Percentiles rank a stretch among this genome's conserved stretches.
Conservation (phyloP, 1,140 invertebrate genomes). For the Andricus grossulariae region DNA sequence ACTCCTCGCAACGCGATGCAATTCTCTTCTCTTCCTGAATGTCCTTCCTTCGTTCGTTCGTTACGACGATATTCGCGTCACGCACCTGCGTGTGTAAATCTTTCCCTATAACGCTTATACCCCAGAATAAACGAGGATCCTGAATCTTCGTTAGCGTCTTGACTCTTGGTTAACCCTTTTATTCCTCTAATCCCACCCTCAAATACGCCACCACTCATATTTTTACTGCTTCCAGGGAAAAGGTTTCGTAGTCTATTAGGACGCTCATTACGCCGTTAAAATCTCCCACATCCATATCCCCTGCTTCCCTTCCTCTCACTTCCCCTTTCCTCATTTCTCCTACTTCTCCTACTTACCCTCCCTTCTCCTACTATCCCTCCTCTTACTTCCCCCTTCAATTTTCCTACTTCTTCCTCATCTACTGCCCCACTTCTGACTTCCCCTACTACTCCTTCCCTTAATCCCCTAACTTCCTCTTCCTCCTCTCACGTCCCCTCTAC, state of each 20-base stretch:
- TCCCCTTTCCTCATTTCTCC: too few species aligned
- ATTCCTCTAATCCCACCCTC: background rate
- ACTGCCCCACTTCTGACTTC: too few species aligned
- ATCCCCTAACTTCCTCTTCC: too few species aligned
- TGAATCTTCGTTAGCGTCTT: slow-evolving; percentile 19
- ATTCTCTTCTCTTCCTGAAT: slow-evolving; percentile 15
- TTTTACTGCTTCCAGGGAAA: too few species aligned
- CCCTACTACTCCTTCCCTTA: too few species aligned
- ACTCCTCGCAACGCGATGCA: slow-evolving; percentile 4
- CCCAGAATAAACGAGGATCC: background rate
- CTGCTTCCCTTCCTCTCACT: too few species aligned
- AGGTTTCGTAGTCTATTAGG: too few species aligned
- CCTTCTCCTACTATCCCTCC: background rate
- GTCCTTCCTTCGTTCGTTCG: background rate
- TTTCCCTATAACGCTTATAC: background rate
- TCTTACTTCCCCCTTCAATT: background rate
- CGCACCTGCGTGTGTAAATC: slow-evolving; percentile 30
- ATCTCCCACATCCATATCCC: background rate
- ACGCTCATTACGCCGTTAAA: background rate
- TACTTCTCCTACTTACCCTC: background rate
- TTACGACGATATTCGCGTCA: slow-evolving; percentile 30
- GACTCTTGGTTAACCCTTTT: background rate
- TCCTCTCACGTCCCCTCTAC: too few species aligned
- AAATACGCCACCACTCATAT: background rate
- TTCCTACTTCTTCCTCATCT: too few species aligned